A percentile compares a stretch with the other conserved stretches of the same genome.
phyloP scores from a whole-genome alignment of 2,797 vertebrate species.

The Acipenser oxyrinchus region DNA sequence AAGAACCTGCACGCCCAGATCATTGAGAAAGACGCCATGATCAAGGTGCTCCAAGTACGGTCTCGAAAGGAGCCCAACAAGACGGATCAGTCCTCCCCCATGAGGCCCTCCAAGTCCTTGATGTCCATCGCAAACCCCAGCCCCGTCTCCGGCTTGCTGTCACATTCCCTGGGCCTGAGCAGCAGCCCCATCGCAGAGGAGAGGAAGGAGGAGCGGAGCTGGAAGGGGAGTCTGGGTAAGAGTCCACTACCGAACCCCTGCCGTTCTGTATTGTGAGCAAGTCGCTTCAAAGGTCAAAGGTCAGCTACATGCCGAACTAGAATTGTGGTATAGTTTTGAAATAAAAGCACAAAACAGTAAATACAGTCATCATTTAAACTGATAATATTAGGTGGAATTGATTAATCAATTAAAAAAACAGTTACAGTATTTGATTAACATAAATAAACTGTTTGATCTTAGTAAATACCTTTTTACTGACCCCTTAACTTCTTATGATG shows the following conservation, averaged over 20 bases:
- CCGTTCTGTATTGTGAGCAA: neutral
- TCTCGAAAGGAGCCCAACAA: constrained; percentile 87
- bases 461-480: too few species aligned
- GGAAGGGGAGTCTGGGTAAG: constrained; percentile 94
- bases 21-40: constrained; percentile 98
- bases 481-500: too few species aligned
- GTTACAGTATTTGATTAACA: too few species aligned
- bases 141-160: constrained; percentile 73
- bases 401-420: too few species aligned
- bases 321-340: too few species aligned
- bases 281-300: too few species aligned
- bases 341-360: too few species aligned
- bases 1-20: constrained; percentile 97
- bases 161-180: constrained; percentile 78
- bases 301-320: too few species aligned
- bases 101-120: constrained; percentile 95
- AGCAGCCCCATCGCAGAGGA: constrained; percentile 89
- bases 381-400: too few species aligned
- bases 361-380: too few species aligned
- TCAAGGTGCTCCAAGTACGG: constrained; percentile 95
- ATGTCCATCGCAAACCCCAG: constrained; percentile 91
- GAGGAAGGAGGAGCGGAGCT: constrained; percentile 82
- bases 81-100: constrained; percentile 74
- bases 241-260: neutral
- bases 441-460: too few species aligned